phyloP scores from a whole-genome alignment of 2,797 vertebrate genomes.

The Psittacula echo region DNA sequence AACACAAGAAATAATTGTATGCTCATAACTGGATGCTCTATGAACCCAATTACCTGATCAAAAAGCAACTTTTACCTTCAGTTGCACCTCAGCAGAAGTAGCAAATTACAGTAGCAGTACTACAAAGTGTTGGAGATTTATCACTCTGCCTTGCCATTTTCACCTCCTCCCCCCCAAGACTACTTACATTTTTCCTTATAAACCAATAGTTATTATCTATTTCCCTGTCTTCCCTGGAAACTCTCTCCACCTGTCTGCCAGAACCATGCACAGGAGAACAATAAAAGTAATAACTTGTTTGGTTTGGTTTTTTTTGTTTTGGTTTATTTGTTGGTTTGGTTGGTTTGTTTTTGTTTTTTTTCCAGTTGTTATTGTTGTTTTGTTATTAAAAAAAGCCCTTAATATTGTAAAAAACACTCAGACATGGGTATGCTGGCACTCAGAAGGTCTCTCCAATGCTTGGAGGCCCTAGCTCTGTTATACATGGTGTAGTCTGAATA shows the following conservation, averaged over 20 bases:
- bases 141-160: neutral
- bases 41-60: slow-evolving; percentile 36
- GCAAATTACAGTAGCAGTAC: neutral
- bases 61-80: slow-evolving; percentile 5
- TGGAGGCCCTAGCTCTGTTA: neutral
- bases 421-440: neutral
- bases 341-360: neutral
- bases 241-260: neutral
- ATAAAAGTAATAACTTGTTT: neutral
- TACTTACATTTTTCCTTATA: neutral
- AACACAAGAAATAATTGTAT: slow-evolving; percentile 32
- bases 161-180: neutral
- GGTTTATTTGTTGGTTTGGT: neutral
- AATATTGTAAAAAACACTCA: neutral
- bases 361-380: neutral
- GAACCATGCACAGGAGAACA: rapidly evolving
- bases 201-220: neutral
- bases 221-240: neutral
- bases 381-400: neutral
- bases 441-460: neutral
- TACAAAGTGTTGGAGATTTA: neutral
- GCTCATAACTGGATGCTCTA: slow-evolving; percentile 11
- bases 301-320: neutral
- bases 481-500: neutral
- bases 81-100: neutral